Evolutionary conservation across 2,888 invertebrate genomes (phyloP).

Genomic region (Idaea dimidiata): DNA sequence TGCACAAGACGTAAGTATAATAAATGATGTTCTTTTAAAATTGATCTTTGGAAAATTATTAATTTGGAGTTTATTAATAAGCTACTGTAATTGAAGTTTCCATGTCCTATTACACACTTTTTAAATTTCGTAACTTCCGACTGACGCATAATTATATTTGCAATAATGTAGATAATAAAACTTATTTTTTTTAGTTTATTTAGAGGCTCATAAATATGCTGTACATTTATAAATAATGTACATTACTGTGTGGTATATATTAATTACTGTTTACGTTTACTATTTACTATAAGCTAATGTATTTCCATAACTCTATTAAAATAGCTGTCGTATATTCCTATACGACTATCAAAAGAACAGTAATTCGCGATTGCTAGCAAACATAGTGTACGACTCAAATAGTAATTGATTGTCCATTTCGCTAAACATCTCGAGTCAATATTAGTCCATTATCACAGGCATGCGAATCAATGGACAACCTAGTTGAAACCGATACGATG

Average conservation of each 20-base stretch:
- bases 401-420: not conserved
- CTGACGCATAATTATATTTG: too few species aligned
- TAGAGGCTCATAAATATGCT: too few species aligned
- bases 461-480: not conserved
- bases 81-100: too few species aligned
- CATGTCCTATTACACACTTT: too few species aligned
- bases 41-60: not conserved
- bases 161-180: too few species aligned
- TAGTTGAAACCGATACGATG: not conserved
- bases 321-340: not conserved
- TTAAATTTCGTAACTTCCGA: too few species aligned
- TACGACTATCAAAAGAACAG: not conserved
- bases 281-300: too few species aligned
- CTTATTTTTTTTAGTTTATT: too few species aligned
- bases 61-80: too few species aligned
- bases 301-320: not conserved
- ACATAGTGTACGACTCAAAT: not conserved
- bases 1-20: conserved; percentile 3
- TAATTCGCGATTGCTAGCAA: not conserved
- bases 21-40: conserved; percentile 3
- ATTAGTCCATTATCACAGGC: not conserved
- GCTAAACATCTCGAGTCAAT: not conserved
- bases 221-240: too few species aligned
- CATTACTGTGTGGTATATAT: too few species aligned
- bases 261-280: too few species aligned